Evolutionary conservation across 1,140 invertebrate species (phyloP).

Genomic region (Steinernema khuongi): DNA sequence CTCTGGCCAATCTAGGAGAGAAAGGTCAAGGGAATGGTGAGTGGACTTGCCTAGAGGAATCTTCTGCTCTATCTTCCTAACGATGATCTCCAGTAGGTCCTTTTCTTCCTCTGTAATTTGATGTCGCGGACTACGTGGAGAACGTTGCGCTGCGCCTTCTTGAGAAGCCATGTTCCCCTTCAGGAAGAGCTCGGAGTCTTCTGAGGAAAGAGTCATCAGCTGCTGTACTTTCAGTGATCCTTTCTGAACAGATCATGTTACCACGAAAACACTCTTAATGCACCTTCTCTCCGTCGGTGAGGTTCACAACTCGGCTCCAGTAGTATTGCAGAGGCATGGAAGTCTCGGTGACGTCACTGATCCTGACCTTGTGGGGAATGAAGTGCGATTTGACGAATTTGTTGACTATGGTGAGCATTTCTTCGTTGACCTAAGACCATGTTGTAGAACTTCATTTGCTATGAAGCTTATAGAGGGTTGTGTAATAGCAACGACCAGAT

Average conservation of each 20-base stretch:
- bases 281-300: neutral
- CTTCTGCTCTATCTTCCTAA: constrained; percentile 10
- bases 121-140: neutral
- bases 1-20: constrained; percentile 31
- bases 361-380: neutral
- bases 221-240: neutral
- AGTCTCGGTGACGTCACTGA: neutral
- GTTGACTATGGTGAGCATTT: neutral
- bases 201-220: neutral
- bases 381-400: constrained; percentile 1
- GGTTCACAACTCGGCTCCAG: neutral
- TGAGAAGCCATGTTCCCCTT: no score
- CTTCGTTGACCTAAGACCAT: neutral
- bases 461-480: no score
- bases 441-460: no score
- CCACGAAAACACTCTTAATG: neutral
- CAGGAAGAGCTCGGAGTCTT: neutral
- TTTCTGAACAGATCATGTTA: neutral
- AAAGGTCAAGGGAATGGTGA: neutral
- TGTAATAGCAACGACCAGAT: no score
- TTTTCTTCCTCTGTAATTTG: neutral
- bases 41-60: constrained; percentile 7
- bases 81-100: constrained; percentile 1
- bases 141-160: neutral
- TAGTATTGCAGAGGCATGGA: neutral